phyloP scores from a whole-genome alignment of 2,113 vertebrate species.

The Xenus cinereus region DNA sequence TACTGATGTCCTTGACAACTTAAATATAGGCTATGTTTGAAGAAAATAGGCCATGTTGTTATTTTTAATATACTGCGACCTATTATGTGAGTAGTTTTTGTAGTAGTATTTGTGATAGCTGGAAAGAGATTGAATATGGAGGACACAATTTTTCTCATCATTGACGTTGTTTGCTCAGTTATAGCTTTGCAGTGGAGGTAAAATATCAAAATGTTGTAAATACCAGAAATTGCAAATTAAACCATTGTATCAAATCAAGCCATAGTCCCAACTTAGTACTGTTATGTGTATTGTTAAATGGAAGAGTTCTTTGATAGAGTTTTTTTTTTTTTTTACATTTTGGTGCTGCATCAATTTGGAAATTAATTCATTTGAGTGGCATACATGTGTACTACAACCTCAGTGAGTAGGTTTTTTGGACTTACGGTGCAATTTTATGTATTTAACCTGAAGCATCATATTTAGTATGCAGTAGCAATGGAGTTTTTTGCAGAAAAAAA shows the following conservation, averaged over 20 bases:
- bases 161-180: neutral
- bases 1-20: neutral
- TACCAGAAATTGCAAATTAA: neutral
- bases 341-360: neutral
- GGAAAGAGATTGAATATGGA: neutral
- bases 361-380: neutral
- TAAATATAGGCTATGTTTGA: neutral
- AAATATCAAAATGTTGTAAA: neutral
- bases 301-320: neutral
- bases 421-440: neutral
- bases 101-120: neutral
- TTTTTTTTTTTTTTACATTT: neutral
- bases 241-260: neutral
- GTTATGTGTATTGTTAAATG: neutral
- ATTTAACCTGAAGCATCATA: neutral
- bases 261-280: neutral
- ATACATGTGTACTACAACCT: neutral
- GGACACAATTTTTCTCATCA: fast-evolving
- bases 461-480: neutral
- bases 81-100: neutral
- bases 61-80: neutral
- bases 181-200: neutral
- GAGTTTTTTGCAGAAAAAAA: neutral
- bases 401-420: neutral
- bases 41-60: neutral